Conservation (phyloP, 1,140 invertebrate genomes). For the Odontomachus brunneus region DNA sequence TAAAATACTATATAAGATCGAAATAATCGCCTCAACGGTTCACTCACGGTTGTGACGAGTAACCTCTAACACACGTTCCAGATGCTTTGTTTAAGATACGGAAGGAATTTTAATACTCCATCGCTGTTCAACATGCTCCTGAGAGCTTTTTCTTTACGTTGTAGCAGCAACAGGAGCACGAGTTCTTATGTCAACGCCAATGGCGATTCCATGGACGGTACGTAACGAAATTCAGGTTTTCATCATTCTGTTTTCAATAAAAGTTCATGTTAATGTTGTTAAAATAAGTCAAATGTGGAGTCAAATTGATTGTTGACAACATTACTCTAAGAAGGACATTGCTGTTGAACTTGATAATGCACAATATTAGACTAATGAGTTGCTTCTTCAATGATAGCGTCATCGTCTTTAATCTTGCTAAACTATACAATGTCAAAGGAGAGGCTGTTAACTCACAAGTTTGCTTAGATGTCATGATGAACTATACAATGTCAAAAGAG, state of each 20-base stretch:
- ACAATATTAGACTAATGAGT: too few species aligned
- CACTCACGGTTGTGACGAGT: background rate
- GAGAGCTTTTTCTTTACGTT: slow-evolving; percentile 78
- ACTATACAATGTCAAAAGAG: too few species aligned
- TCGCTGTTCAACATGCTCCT: slow-evolving; percentile 71
- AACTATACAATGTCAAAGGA: too few species aligned
- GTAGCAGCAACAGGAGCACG: slow-evolving; percentile 79
- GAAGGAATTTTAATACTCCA: slow-evolving; percentile 71
- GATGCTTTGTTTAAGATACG: slow-evolving; percentile 82
- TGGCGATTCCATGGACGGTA: slow-evolving; percentile 79
- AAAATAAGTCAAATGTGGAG: background rate
- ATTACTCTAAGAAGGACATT: background rate
- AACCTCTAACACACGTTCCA: slow-evolving; percentile 66
- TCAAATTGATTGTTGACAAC: background rate
- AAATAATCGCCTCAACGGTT: background rate
- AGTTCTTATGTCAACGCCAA: slow-evolving; percentile 78
- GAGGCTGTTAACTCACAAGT: too few species aligned
- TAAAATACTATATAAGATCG: background rate
- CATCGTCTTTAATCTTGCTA: too few species aligned
- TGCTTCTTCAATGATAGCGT: too few species aligned
- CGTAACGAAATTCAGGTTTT: slow-evolving; percentile 36
- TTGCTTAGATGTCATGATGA: too few species aligned
- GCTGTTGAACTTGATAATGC: background rate
- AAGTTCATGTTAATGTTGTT: background rate
- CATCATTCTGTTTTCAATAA: background rate